Evolutionary conservation across 2,888 invertebrate species (phyloP), one percentile per base, ranked within the genome.

Genomic region (Stegophylla sp.): DNA sequence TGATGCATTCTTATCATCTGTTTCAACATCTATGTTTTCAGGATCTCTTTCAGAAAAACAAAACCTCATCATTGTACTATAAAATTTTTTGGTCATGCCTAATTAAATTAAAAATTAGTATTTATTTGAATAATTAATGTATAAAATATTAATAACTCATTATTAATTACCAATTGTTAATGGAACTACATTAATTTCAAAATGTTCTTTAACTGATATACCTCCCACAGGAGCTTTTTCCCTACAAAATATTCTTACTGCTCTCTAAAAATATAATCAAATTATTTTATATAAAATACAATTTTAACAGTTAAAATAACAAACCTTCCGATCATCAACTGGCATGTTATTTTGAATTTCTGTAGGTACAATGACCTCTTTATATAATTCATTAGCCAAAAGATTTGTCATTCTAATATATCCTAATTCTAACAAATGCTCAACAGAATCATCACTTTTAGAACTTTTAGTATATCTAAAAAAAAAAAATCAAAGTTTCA

Each of bases 201-300:
- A 97, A 88, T 98, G 97, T 86, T 99, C 98, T 87, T 98, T 99
- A 17, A 99, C 96, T 0, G 97, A 94, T 84, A 99, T 99, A 3
- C 99, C 99, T n/a, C 97, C 98, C 9, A 98, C 98, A 0, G 97
- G 97, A 66, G 96, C 95, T 84, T 94, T 93, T 88, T 98, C 98
- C 82, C 97, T 90, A 85, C 98, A 98, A 87, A 97, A 96, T 67
- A 99, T 94, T 83, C 98, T 90, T 83, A 99, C 88, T 26, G 97
- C 95, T 85, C 96, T 92, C 88, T 86, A 82, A 88, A 87, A 41
- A 26, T 56, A 64, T 7, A 53, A 83, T 86, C 34, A 34, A 34
- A 85, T n/a, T 67, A 72, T 77, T 82, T 48, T n/a, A 45, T 45
- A 48, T 53, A 0, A 34, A 72, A n/a, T 13, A 63, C 15, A 34